Conservation (phyloP, 2,113 vertebrate species). For the Tragulus kanchil region DNA sequence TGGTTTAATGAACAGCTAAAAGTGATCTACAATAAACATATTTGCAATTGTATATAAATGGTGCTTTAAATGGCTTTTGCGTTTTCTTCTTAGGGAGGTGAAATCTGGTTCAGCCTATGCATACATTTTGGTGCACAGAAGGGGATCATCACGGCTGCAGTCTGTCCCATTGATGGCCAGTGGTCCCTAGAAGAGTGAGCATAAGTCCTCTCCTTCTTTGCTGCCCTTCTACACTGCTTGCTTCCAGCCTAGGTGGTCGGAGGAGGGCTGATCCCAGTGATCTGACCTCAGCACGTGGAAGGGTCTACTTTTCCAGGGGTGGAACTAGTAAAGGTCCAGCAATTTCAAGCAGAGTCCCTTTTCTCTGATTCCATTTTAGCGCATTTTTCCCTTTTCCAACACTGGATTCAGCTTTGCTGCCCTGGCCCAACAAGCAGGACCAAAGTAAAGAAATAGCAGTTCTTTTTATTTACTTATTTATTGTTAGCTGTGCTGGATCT, state of each 20-base stretch:
- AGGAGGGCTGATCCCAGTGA: not conserved
- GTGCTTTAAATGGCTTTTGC: not conserved
- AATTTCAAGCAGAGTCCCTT: not conserved
- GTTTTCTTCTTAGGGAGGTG: conserved; percentile 16
- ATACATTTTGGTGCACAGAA: not conserved
- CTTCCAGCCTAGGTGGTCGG: not conserved
- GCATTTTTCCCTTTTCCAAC: not conserved
- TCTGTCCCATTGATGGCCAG: not conserved
- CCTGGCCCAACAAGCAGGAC: not conserved
- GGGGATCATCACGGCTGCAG: not conserved
- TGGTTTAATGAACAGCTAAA: conserved; percentile 70
- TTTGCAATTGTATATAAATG: conserved; percentile 27
- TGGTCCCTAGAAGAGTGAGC: not conserved
- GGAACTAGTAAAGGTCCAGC: not conserved
- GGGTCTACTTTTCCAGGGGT: not conserved
- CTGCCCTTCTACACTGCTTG: not conserved
- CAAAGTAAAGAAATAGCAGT: not conserved
- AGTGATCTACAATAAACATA: conserved; percentile 43
- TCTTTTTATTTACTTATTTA: not conserved
- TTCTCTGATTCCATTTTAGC: not conserved
- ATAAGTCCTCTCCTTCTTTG: not conserved
- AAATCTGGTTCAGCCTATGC: conserved; percentile 24
- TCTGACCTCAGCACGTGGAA: not conserved
- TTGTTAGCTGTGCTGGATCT: not conserved
- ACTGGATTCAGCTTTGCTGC: not conserved